Evolutionary conservation across 1,140 invertebrate species (phyloP).

Genomic region (Pinna nobilis): DNA sequence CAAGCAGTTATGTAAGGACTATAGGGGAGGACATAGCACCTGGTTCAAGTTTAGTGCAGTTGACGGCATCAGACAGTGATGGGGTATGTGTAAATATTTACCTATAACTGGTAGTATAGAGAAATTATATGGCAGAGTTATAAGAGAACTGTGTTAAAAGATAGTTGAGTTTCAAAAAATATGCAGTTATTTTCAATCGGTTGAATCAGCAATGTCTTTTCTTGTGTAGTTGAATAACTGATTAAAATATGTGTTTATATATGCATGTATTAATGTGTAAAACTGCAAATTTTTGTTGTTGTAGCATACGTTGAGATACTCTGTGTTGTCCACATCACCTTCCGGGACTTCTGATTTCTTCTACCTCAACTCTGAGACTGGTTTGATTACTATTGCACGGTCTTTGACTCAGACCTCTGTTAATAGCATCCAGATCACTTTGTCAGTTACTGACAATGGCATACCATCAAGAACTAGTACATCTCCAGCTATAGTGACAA

Average conservation of each 20-base stretch:
- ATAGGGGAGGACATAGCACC: conserved; percentile 59
- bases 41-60: conserved; percentile 48
- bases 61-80: conserved; percentile 77
- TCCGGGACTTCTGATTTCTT: conserved; percentile 50
- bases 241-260: too few species aligned
- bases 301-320: conserved; percentile 51
- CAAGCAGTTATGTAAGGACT: conserved; percentile 33
- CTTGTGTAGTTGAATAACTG: too few species aligned
- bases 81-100: conserved; percentile 49
- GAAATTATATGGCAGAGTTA: too few species aligned
- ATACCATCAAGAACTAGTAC: conserved; percentile 15
- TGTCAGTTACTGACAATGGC: conserved; percentile 39
- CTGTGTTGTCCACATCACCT: conserved; percentile 26
- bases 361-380: conserved; percentile 55
- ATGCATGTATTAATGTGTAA: background rate
- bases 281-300: background rate
- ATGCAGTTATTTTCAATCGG: too few species aligned
- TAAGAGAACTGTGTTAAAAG: too few species aligned
- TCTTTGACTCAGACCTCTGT: conserved; percentile 38
- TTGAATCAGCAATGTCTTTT: too few species aligned
- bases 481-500: conserved; percentile 38
- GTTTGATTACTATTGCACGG: conserved; percentile 48
- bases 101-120: too few species aligned
- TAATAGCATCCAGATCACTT: conserved; percentile 41
- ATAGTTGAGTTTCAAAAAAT: too few species aligned